Evolutionary conservation across 2,888 invertebrate species (phyloP).

Genomic region (Rotaria macrura): DNA sequence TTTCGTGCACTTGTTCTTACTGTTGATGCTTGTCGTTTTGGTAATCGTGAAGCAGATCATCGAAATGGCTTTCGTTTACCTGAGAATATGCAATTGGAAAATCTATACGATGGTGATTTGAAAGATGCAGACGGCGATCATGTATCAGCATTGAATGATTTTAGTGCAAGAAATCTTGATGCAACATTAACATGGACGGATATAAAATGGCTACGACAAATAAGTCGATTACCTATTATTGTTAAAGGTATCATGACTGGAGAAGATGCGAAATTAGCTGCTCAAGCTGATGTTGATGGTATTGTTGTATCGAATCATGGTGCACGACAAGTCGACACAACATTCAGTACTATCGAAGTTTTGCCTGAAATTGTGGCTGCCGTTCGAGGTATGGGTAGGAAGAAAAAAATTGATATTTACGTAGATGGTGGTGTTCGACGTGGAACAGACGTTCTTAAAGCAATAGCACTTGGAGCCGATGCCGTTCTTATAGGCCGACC

Average conservation of each 20-base stretch:
- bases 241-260: conserved; percentile 71
- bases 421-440: conserved; percentile 73
- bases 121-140: conserved; percentile 47
- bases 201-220: conserved; percentile 66
- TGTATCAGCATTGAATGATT: conserved; percentile 68
- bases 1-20: conserved; percentile 76
- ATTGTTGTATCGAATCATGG: not conserved
- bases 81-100: conserved; percentile 60
- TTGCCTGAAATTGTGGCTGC: conserved; percentile 32
- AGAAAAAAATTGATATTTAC: conserved; percentile 60
- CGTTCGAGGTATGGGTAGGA: not conserved
- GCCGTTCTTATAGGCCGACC: conserved; percentile 80
- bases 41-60: conserved; percentile 67
- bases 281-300: not conserved
- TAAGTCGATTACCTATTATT: conserved; percentile 68
- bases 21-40: conserved; percentile 71
- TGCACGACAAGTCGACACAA: not conserved
- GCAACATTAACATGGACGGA: conserved; percentile 70
- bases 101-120: conserved; percentile 4
- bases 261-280: not conserved
- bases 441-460: conserved; percentile 79
- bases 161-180: conserved; percentile 59
- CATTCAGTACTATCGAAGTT: conserved; percentile 23
- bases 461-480: conserved; percentile 75
- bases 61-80: conserved; percentile 74